Conservation (phyloP, 1,140 invertebrate species). For the Rhyacophila brunnea region DNA sequence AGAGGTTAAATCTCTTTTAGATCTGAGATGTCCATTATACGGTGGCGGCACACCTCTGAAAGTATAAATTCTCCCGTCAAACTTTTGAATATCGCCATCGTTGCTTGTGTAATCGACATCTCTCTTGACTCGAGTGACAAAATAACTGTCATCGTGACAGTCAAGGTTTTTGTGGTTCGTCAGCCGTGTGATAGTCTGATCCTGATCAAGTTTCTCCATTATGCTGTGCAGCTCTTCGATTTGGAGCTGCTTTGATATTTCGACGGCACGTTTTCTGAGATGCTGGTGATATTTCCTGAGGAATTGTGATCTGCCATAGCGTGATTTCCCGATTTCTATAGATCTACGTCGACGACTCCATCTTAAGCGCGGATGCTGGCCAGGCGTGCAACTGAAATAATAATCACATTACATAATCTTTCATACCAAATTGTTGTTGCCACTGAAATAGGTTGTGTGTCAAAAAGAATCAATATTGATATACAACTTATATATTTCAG, state of each 20-base stretch:
- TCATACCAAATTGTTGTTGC: too few relatives aligned
- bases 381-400: constrained; percentile 64
- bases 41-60: not conserved
- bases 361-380: constrained; percentile 78
- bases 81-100: too few relatives aligned
- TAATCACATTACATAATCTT: too few relatives aligned
- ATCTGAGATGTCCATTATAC: not conserved
- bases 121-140: constrained; percentile 10
- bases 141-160: not conserved
- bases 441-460: too few relatives aligned
- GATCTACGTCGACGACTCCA: constrained; percentile 71
- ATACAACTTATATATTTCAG: too few relatives aligned
- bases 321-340: constrained; percentile 49
- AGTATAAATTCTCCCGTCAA: not conserved
- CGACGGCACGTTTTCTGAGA: constrained; percentile 38
- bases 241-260: constrained; percentile 21
- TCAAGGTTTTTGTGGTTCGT: not conserved
- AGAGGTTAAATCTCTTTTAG: not conserved
- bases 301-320: constrained; percentile 52
- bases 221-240: constrained; percentile 17
- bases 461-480: too few relatives aligned
- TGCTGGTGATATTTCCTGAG: constrained; percentile 51
- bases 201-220: not conserved
- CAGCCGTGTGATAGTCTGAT: not conserved
- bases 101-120: not conserved